phyloP scores from a whole-genome alignment of 2,113 vertebrate genomes.

The Origma solitaria region DNA sequence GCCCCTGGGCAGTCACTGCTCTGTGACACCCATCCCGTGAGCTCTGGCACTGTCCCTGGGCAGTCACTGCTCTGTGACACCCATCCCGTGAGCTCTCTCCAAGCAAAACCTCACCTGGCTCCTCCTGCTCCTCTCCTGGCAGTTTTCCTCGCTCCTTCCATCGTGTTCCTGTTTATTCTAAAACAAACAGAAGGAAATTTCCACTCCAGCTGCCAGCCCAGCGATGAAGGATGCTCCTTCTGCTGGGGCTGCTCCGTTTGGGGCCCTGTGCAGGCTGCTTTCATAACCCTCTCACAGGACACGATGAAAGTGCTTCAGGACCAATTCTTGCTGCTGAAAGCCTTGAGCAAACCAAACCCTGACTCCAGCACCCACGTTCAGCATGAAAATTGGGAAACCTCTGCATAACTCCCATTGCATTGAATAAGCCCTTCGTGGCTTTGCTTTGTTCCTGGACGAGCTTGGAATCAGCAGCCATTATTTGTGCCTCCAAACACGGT shows the following conservation, averaged over 20 bases:
- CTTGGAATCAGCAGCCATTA: constrained; percentile 42
- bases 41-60: too few species aligned
- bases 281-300: not conserved
- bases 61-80: not conserved
- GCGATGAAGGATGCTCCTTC: not conserved
- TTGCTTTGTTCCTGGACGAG: not conserved
- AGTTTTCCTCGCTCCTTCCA: not conserved
- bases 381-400: not conserved
- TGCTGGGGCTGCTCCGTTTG: not conserved
- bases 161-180: not conserved
- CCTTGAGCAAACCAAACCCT: not conserved
- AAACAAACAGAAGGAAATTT: not conserved
- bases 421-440: not conserved
- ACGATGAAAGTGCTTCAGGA: not conserved
- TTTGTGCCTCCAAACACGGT: constrained; percentile 2
- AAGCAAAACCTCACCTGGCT: not conserved
- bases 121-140: not conserved
- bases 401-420: not conserved
- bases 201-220: not conserved
- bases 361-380: not conserved
- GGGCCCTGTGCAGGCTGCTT: not conserved
- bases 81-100: not conserved
- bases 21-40: too few species aligned
- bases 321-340: not conserved
- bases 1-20: fast-evolving